Evolutionary conservation across 2,888 invertebrate genomes (phyloP), one percentile per base, ranked within the genome.

Genomic region (Nomada flava): DNA sequence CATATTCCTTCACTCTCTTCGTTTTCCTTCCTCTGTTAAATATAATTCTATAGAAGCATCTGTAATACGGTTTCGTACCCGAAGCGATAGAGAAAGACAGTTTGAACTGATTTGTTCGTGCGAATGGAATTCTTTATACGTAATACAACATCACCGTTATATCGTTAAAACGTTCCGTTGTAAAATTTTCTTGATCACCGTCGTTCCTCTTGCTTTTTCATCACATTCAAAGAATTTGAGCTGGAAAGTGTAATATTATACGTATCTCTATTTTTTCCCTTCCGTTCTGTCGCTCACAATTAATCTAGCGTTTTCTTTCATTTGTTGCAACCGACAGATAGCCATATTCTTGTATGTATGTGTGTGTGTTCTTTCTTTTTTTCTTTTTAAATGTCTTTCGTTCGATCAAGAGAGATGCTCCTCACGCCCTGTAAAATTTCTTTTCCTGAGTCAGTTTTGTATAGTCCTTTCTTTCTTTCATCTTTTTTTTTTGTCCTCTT

Each of bases 401-500:
- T 64, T 63, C 29, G 63, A 64, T 81, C 83, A 13, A 10, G 75
- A 81, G 76, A 83, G 65, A 79, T 78, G 71, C 75, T 71, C 76
- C 83, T 89, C 52, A 89, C 74, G 64, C 79, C 71, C 80, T 89
- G 89, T 85, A 88, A 76, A 89, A 88, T 89, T 88, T 90, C 87
- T 82, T 90, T 80, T 91, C 92, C 92, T 92, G 92, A 92, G 91
- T 89, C 83, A 88, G 80, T 90, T 89, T 26, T 47, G 29, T 50
- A 60, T 50, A 59, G 26, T 63, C 52, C 23, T 55, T 55, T 65
- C 26, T 60, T 10, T 60, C 42, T 62, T 62, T 18, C 23, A 42
- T 23, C 20, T 20, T 2, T 29, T 82, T 53, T 15, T 44, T 15
- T 70, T 52, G 20, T 11, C 65, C 52, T 13, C 18, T 23, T 44